Evolutionary conservation across 2,113 vertebrate genomes (phyloP).

Genomic region (Collichthys lucidus): DNA sequence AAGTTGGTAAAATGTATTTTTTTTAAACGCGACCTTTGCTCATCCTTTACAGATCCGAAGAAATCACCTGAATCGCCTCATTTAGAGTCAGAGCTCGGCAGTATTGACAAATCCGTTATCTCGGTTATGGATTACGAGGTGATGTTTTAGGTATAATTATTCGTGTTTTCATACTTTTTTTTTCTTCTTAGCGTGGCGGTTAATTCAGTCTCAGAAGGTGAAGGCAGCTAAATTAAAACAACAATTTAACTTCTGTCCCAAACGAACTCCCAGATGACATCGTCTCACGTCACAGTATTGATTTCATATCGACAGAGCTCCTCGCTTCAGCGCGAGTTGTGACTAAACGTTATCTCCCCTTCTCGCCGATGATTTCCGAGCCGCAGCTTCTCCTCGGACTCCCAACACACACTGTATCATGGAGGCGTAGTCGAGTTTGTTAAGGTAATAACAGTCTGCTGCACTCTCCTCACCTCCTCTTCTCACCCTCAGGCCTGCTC

Average conservation of each 20-base stretch:
- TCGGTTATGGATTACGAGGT: not conserved
- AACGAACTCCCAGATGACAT: not conserved
- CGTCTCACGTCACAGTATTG: not conserved
- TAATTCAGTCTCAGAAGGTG: not conserved
- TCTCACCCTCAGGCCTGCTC: constrained; percentile 46
- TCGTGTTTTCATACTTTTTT: not conserved
- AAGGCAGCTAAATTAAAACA: not conserved
- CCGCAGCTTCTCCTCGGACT: not conserved
- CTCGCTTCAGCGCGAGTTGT: not conserved
- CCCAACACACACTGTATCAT: constrained; percentile 12
- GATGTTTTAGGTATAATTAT: constrained; percentile 18
- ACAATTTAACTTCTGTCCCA: not conserved
- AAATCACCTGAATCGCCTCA: not conserved
- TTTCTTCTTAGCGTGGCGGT: too few species aligned
- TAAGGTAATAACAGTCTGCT: constrained; percentile 58
- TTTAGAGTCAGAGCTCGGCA: constrained; percentile 1
- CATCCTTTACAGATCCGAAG: not conserved
- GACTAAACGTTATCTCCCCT: not conserved
- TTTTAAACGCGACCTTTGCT: not conserved
- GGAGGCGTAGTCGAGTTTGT: constrained; percentile 59
- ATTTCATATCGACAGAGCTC: constrained; percentile 10
- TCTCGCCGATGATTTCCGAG: not conserved
- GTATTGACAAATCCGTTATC: not conserved
- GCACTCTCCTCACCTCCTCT: constrained; percentile 52
- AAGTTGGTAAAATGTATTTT: not conserved